A percentile compares a stretch with the other conserved stretches of the same genome.
Evolutionary conservation across 2,113 vertebrate species (phyloP).

Genomic region (Ginglymostoma cirratum): DNA sequence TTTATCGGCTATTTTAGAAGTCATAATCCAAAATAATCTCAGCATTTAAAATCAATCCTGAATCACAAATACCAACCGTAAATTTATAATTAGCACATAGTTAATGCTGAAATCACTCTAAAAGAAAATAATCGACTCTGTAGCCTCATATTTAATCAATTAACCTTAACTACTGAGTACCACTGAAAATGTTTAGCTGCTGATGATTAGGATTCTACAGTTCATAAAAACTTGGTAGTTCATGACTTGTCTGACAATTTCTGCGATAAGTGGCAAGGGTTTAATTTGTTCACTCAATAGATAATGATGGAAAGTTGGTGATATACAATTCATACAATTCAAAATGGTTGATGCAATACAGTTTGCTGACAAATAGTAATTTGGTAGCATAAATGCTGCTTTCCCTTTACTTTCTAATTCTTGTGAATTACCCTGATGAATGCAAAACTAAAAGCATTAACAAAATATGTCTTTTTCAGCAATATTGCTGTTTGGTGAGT

Average conservation of each 20-base stretch:
- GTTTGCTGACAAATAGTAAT: neutral
- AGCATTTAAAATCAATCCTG: neutral
- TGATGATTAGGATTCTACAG: neutral
- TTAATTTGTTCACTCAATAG: neutral
- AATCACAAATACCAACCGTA: neutral
- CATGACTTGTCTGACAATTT: neutral
- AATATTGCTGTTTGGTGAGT: neutral
- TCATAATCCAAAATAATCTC: neutral
- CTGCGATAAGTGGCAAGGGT: neutral
- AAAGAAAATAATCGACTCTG: neutral
- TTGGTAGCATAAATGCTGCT: no score
- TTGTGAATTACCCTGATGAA: no score
- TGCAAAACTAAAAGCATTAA: no score
- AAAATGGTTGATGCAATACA: neutral
- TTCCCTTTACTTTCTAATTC: no score
- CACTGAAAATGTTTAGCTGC: neutral
- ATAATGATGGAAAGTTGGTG: neutral
- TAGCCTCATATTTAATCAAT: neutral
- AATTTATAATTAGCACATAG: neutral
- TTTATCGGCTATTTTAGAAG: neutral
- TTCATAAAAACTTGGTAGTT: neutral
- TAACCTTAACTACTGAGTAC: neutral
- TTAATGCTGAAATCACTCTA: neutral
- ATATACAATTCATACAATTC: neutral
- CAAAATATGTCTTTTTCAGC: no score